Conservation (phyloP, 1,140 invertebrate genomes). For the Cylas formicarius region DNA sequence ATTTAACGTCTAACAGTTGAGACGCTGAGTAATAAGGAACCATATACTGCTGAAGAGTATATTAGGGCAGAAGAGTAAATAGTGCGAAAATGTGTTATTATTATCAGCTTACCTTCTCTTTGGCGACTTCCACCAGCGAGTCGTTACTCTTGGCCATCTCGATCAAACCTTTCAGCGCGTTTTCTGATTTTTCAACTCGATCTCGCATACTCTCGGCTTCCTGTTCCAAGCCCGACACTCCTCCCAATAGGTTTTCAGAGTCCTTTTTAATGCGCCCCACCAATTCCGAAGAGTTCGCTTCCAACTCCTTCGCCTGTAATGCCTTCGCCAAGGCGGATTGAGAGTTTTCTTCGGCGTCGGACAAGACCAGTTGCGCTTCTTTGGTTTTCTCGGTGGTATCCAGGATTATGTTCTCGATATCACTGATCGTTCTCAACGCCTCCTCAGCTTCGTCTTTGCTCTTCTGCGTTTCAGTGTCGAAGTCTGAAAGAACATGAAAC, state of each 20-base stretch:
- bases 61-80: neutral
- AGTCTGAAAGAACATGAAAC: conserved; percentile 64
- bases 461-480: conserved; percentile 79
- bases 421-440: conserved; percentile 52
- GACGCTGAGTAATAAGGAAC: neutral
- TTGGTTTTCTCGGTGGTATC: conserved; percentile 55
- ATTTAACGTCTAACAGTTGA: neutral
- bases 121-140: neutral
- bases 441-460: conserved; percentile 62
- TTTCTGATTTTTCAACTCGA: neutral
- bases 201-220: neutral
- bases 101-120: neutral
- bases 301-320: conserved; percentile 59
- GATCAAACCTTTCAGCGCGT: neutral
- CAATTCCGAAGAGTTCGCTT: neutral
- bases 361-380: conserved; percentile 64
- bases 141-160: neutral
- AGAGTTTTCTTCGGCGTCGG: conserved; percentile 72
- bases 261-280: neutral
- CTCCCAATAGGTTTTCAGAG: neutral
- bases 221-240: neutral
- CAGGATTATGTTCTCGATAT: conserved; percentile 49
- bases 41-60: neutral
- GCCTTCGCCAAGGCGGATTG: conserved; percentile 67
- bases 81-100: neutral